Base-by-base conservation (phyloP, 1,140 invertebrate genomes). In the Venustaconcha ellipsiformis region DNA sequence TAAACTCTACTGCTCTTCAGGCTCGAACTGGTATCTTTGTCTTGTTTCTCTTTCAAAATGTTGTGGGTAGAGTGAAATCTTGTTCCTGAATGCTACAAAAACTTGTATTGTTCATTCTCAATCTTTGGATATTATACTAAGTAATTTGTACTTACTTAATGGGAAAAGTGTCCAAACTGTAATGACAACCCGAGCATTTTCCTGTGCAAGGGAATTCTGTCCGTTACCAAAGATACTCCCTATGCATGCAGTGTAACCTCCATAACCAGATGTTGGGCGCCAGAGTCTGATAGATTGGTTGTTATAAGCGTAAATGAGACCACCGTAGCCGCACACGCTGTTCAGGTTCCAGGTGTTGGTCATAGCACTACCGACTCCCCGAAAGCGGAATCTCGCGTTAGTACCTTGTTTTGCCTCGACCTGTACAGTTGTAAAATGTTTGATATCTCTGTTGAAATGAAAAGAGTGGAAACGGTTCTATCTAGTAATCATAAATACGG, bases 241-340 rank as follows among this genome's bases (percentile, higher is more conserved):
- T 18, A 64, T 17, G 62, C 62, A 64, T 20, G 30, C 17, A 20
- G 30, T 20, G 62, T 30, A 20, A 5, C 62, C 62, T 23, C 30
- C 30, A 14, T 30, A 11, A 18, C 62, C 30, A 14, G 13, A 20
- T 14, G 13, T 20, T 20, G 62, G 62, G 62, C 62, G 62, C 62
- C 62, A 64, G 20, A 64, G 20, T 14, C 62, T 20, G 13, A 30
- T 30, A 5, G 30, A 30, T 13, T 20, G 30, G 11, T 64, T 30
- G 14, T 18, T 64, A 17, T 64, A 64, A 18, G 62, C 62, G 62
- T 23, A 64, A 13, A 64, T 30, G 62, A 64, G 62, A 64, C 62
- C 62, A 11, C 62, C 62, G 30, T 64, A 64, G 14, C 20, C 30
- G 62, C 62, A 64, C 13, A 64, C 62, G 14, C 13, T 20, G 62